These are phyloP conservation scores for Troides aeacus DNA, from an alignment of 2,888 invertebrate species.

Conservation along the genomic window DNA sequence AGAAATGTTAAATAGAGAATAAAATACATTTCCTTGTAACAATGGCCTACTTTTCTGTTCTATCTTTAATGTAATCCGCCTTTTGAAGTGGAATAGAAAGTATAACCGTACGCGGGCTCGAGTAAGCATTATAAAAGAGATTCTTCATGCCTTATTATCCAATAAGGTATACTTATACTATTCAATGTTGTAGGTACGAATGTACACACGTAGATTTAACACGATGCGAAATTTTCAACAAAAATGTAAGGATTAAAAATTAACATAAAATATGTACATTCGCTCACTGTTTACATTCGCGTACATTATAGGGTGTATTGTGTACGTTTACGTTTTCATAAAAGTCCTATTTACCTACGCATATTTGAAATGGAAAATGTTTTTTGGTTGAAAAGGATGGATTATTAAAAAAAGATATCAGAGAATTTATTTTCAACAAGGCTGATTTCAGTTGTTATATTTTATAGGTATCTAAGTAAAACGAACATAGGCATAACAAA, in stretches of 20 bases:
- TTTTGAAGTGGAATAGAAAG: slow-evolving; percentile 45
- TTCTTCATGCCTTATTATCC: slow-evolving; percentile 32
- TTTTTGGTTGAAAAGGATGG: neutral
- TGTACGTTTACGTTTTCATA: neutral
- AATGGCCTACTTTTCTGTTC: slow-evolving; percentile 45
- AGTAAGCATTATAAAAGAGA: slow-evolving; percentile 38
- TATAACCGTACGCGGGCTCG: slow-evolving; percentile 29
- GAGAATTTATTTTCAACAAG: slow-evolving; percentile 2
- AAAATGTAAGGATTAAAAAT: neutral
- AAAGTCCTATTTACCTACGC: neutral
- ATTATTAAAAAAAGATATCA: neutral
- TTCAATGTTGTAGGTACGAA: slow-evolving; percentile 27
- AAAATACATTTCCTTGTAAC: slow-evolving; percentile 34
- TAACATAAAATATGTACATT: slow-evolving; percentile 3
- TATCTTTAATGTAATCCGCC: slow-evolving; percentile 46
- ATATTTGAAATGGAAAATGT: neutral
- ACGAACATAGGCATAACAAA: no score
- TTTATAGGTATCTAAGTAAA: no score
- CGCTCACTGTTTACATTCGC: neutral
- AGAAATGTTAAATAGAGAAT: slow-evolving; percentile 18
- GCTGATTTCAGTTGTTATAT: neutral
- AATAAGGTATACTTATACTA: slow-evolving; percentile 17
- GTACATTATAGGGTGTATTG: neutral
- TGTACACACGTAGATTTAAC: slow-evolving; percentile 3
- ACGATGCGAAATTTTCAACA: slow-evolving; percentile 7